Evolutionary conservation across 2,888 invertebrate species (phyloP).

Genomic region (Amphimallon solstitiale): DNA sequence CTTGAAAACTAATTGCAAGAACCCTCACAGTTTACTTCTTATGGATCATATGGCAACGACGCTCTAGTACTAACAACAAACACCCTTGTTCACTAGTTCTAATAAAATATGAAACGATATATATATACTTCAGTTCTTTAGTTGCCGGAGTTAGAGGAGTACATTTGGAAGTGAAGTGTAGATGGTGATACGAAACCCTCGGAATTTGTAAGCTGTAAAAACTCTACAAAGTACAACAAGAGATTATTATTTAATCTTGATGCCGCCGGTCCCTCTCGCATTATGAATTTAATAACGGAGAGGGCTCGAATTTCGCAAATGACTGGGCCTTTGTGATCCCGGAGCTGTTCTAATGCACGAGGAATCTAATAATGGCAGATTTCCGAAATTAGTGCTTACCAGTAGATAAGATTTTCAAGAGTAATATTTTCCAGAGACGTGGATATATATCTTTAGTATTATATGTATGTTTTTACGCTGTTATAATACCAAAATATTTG

Average conservation of each 20-base stretch:
- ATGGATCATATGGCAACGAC: too few relatives aligned
- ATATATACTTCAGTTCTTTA: too few relatives aligned
- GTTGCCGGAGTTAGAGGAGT: too few relatives aligned
- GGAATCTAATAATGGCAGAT: conserved; percentile 37
- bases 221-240: conserved; percentile 30
- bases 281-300: conserved; percentile 39
- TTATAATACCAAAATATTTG: too few relatives aligned
- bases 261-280: conserved; percentile 27
- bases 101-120: too few relatives aligned
- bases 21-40: not conserved
- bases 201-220: conserved; percentile 19
- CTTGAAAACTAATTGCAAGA: not conserved
- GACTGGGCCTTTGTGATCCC: conserved; percentile 43
- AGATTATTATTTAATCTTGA: conserved; percentile 32
- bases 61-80: too few relatives aligned
- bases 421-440: conserved; percentile 1
- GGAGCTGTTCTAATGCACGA: conserved; percentile 42
- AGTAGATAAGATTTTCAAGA: conserved; percentile 5
- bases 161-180: too few relatives aligned
- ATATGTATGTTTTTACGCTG: too few relatives aligned
- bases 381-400: conserved; percentile 25
- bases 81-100: too few relatives aligned
- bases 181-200: not conserved
- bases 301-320: conserved; percentile 41
- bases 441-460: too few relatives aligned